Evolutionary conservation across 2,113 vertebrate species (phyloP).

Genomic region (Melanostigma gelatinosum): DNA sequence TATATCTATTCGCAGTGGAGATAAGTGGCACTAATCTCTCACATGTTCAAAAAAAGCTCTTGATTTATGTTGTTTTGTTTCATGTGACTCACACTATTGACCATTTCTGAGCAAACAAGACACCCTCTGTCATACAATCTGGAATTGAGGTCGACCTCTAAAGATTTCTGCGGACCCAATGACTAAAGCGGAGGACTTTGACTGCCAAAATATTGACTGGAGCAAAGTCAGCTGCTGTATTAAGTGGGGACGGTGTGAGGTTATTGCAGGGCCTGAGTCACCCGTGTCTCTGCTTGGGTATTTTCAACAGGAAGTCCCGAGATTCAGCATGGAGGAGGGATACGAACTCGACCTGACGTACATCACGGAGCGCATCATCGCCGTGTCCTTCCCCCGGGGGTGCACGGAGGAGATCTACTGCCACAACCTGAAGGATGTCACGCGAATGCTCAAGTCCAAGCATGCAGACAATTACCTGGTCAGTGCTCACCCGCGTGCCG

Average conservation of each 20-base stretch:
- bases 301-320: constrained; percentile 46
- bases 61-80: not conserved
- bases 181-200: constrained; percentile 72
- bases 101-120: constrained; percentile 63
- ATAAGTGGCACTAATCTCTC: constrained; percentile 45
- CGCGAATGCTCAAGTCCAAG: constrained; percentile 95
- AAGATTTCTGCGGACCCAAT: constrained; percentile 54
- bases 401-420: constrained; percentile 92
- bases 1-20: constrained; percentile 15
- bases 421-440: constrained; percentile 91
- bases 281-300: constrained; percentile 10
- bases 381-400: constrained; percentile 89
- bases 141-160: constrained; percentile 43
- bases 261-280: constrained; percentile 10
- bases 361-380: constrained; percentile 95
- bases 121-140: constrained; percentile 42
- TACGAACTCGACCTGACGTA: constrained; percentile 96
- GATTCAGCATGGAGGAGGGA: constrained; percentile 89
- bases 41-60: constrained; percentile 12
- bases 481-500: constrained; percentile 48
- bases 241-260: constrained; percentile 21
- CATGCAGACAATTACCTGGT: constrained; percentile 98
- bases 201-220: constrained; percentile 74
- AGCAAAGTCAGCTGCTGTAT: constrained; percentile 35
- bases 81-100: constrained; percentile 34